Evolutionary conservation across 2,113 vertebrate species (phyloP), one percentile per base, ranked within the genome.

Genomic region (Condylura cristata): DNA sequence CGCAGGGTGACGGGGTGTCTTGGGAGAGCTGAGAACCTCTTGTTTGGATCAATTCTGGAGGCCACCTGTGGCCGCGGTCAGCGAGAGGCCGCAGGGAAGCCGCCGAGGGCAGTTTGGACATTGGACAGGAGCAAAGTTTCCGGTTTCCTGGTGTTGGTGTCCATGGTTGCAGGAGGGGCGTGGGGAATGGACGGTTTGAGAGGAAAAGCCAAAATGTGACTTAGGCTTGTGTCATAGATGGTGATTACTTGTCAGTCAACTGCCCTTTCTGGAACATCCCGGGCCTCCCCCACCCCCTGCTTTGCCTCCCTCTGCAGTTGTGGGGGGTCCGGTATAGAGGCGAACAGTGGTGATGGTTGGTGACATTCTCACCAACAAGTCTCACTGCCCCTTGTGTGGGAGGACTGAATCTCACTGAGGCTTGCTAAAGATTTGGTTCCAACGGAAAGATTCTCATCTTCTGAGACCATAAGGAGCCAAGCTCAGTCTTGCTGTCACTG

Each of bases 1-100:
- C 6, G 28, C 8, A 8, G 8, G 17, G 28, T 32, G 60, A 61
- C 5, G 32, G 10, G 60, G 10, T 30, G 18, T 32, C 32, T 30
- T 30, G 9, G 60, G 32, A 65, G 32, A 2, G 30, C 84, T 26
- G 44, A 66, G 68, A n/a, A 17, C 22, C 51, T 16, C n/a, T 39
- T 16, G 2, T 14, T 20, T 48, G 72, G 79, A 48, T 95, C 16
- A 75, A 46, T 90, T 46, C 65, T 41, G 74, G 66, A 75, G 51
- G 82, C 72, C 90, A 86, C 95, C 75, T 91, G 75, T 86, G 92
- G 63, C 79, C 51, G 56, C 85, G 65, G 70, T n/a, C 70, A 8
- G 18, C 11, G 46, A 68, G 83, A 12, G 53, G 18, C n/a, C 1
- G 6, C 1, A 37, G 48, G 37, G 58, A 66, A 66, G 80, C 90